These are phyloP conservation scores for Caenorhabditis afra DNA, from an alignment of 2,888 invertebrate species.

Conservation along the genomic window DNA sequence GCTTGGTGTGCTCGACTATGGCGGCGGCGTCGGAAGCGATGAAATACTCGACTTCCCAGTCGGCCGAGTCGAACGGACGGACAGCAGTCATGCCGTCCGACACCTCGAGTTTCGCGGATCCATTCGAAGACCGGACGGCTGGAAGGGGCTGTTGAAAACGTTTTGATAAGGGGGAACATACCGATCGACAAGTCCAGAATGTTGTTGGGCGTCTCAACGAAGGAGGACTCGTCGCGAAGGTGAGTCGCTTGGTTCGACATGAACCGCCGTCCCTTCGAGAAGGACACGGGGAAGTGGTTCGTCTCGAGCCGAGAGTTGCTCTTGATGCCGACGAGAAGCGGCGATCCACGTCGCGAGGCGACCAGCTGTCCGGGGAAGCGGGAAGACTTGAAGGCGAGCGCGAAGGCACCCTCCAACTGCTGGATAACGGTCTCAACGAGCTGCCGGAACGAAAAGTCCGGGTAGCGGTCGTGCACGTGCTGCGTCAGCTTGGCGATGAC, in stretches of 20 bases:
- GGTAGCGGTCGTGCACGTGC: constrained; percentile 92
- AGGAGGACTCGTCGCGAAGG: constrained; percentile 63
- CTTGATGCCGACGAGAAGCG: constrained; percentile 96
- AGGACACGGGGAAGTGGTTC: constrained; percentile 97
- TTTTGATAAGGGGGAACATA: constrained; percentile 37
- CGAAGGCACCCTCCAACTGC: constrained; percentile 99
- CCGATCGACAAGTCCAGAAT: constrained; percentile 68
- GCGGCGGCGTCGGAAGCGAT: constrained; percentile 98
- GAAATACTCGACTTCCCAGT: constrained; percentile 88
- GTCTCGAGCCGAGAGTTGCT: constrained; percentile 91
- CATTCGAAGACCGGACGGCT: constrained; percentile 54
- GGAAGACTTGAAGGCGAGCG: constrained; percentile 95
- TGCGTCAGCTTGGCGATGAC: constrained; percentile 96
- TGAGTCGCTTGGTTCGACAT: constrained; percentile 60
- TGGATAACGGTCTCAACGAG: constrained; percentile 96
- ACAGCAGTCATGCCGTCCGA: constrained; percentile 82
- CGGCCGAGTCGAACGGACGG: constrained; percentile 89
- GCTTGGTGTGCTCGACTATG: constrained; percentile 98
- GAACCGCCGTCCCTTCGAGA: constrained; percentile 86
- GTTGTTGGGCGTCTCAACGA: constrained; percentile 71
- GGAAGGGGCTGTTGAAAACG: constrained; percentile 13
- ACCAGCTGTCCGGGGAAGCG: constrained; percentile 98
- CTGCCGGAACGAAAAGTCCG: constrained; percentile 92
- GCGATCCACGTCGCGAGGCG: constrained; percentile 89
- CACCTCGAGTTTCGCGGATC: constrained; percentile 48